These are phyloP conservation scores for Eupithecia subfuscata DNA, from an alignment of 2,888 invertebrate species.

Conservation along the genomic window DNA sequence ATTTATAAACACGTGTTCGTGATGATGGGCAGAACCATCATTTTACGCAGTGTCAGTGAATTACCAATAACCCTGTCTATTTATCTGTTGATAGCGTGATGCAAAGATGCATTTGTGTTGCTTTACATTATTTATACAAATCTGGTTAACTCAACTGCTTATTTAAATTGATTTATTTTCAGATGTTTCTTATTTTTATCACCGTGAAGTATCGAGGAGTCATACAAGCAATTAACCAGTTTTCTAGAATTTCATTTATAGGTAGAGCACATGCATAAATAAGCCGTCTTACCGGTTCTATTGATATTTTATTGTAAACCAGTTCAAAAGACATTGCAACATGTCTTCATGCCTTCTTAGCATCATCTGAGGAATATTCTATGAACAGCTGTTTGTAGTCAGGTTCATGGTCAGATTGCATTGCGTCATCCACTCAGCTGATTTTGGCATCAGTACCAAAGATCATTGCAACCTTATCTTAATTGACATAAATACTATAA, in stretches of 20 bases:
- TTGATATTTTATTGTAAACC: conserved; percentile 17
- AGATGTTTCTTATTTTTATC: not conserved
- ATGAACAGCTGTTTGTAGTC: conserved; percentile 33
- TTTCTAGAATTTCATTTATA: conserved; percentile 3
- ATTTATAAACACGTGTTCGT: too few relatives aligned
- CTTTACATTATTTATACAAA: not conserved
- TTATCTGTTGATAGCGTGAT: not conserved
- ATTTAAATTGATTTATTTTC: not conserved
- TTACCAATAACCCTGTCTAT: too few relatives aligned
- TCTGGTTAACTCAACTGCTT: not conserved
- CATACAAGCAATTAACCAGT: not conserved
- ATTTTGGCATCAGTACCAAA: conserved; percentile 44
- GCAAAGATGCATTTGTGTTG: not conserved
- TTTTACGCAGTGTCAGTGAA: too few relatives aligned
- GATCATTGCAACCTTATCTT: conserved; percentile 16
- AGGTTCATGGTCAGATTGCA: conserved; percentile 54
- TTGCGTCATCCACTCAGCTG: conserved; percentile 57
- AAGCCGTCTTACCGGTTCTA: conserved; percentile 17
- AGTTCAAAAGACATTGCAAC: not conserved
- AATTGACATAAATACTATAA: conserved; percentile 20
- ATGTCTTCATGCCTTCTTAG: not conserved
- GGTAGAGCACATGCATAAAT: conserved; percentile 8
- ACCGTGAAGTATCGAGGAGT: not conserved
- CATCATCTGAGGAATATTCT: conserved; percentile 25
- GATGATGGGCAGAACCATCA: too few relatives aligned